Conservation (phyloP, 1,140 invertebrate species). For the Aphaenogaster floridana region DNA sequence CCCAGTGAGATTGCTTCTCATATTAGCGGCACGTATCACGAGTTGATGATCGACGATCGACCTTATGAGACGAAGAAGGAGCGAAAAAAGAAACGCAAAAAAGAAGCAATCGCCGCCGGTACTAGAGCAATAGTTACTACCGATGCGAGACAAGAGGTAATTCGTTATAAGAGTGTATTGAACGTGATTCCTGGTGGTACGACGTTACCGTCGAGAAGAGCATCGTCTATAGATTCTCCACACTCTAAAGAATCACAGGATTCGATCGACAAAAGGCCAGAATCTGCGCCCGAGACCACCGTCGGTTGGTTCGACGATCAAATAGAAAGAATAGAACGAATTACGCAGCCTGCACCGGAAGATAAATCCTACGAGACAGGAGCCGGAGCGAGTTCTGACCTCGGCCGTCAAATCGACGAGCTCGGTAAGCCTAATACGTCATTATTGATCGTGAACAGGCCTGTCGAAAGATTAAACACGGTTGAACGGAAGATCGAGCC, state of each 20-base stretch:
- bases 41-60: constrained; percentile 86
- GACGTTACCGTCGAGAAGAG: constrained; percentile 72
- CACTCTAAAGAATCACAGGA: constrained; percentile 50
- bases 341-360: not conserved
- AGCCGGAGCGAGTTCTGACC: constrained; percentile 3
- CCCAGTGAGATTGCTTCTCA: constrained; percentile 93
- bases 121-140: constrained; percentile 46
- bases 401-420: constrained; percentile 42
- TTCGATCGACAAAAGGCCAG: constrained; percentile 65
- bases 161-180: constrained; percentile 58
- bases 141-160: constrained; percentile 64
- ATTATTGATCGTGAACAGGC: not conserved
- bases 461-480: not conserved
- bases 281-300: constrained; percentile 76
- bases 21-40: constrained; percentile 88
- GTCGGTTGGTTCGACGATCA: constrained; percentile 67
- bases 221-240: constrained; percentile 78
- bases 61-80: constrained; percentile 79
- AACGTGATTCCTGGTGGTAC: constrained; percentile 63
- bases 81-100: constrained; percentile 84
- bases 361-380: not conserved
- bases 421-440: constrained; percentile 53
- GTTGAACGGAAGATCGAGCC: not conserved
- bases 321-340: constrained; percentile 28
- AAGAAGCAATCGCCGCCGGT: constrained; percentile 67